Base-by-base conservation (phyloP, 1,140 invertebrate genomes). In the Polypedilum vanderplanki region DNA sequence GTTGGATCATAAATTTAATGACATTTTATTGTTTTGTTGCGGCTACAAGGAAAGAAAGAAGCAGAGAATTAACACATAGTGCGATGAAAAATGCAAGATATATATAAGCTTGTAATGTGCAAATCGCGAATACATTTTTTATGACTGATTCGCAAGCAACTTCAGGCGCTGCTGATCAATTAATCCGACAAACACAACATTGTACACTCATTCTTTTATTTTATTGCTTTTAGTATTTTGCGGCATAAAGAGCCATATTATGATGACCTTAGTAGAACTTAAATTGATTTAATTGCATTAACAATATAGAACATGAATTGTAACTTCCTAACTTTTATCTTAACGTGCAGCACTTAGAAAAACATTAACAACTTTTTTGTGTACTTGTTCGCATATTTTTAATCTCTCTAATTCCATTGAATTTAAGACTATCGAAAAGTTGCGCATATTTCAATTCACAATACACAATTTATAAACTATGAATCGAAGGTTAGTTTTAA, bases 111-210 rank as follows among this genome's bases (percentile, higher is more conserved):
- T 57, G 46, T 15, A n/a, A n/a, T 57, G n/a, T 57, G 46, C 12
- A n/a, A 57, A 57, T 57, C 46, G 46, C n/a, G 46, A 15, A 57
- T n/a, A 57, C 4, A 15, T 57, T 70, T 17, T 67, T 70, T 70
- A 70, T 18, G 65, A 70, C 65, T 70, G 18, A 70, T 70, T 70
- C 65, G 18, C 46, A 70, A 15, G 46, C 46, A 57, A 57, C 12
- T 57, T n/a, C 46, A 33, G 24, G 24, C 24, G 15, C 41, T 46
- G 46, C 12, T n/a, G 46, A 57, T 70, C 65, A 70, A 70, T 70
- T 70, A 70, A 70, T 70, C 65, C 65, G 65, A 70, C 65, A 70
- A 70, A 70, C 65, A 70, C 65, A 70, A 70, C 65, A 70, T 20
- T 70, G 65, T 70, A 70, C 65, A n/a, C 12, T 57, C 41, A 46